Base-by-base conservation (phyloP, 2,888 invertebrate genomes). In the Scaptomyza cyrtandrae region DNA sequence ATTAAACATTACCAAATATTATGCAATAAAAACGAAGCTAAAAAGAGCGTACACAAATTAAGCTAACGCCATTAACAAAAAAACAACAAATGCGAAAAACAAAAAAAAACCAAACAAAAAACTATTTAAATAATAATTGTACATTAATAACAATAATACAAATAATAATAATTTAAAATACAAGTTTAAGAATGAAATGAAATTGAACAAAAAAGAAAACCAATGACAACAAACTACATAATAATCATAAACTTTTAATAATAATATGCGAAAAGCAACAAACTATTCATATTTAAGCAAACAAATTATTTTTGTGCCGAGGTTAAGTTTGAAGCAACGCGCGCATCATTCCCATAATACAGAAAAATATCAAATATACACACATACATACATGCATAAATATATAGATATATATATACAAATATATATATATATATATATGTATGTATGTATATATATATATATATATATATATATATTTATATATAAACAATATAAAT, bases 291-390 rank as follows among this genome's bases (percentile, higher is more conserved):
- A 78, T 69, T 72, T 78, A 75, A 75, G 75, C 79, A 70, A 33
- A 33, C 33, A 33, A 29, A 10, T 10, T 10, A 33, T 78, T 87
- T 87, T 88, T 83, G 78, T 80, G 89, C 78, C 70, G 83, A 86
- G 72, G 77, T 88, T 86, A 86, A 71, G 81, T 88, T 81, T 74
- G 86, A 77, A 89, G 75, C 75, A 87, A 85, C 76, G 84, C 88
- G 84, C 89, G 86, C 89, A 87, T 88, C 89, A 87, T 89, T 87
- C 88, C 88, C 89, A 87, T 88, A 88, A 85, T 88, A 86, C 68
- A 86, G 71, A 87, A 82, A 87, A 74, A 82, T 74, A 83, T 43
- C 70, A 61, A 73, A 72, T 56, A 60, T 43, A 63, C 39, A 69
- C 31, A 56, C 13, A 59, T 19, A 55, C 24, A 65, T 14, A 53